These are phyloP conservation scores for Macrophya annulata DNA, from an alignment of 2,888 invertebrate species.

Conservation along the genomic window DNA sequence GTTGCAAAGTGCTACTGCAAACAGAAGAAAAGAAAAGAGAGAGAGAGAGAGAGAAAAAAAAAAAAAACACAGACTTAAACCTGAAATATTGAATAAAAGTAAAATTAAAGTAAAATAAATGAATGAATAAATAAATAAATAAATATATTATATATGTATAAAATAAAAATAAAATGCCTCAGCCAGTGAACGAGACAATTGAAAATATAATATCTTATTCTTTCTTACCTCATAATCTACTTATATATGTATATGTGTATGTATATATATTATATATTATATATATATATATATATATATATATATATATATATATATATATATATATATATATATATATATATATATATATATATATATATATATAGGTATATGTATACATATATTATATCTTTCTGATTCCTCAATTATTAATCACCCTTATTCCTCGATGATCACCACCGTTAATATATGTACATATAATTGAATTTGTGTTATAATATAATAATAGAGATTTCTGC, in stretches of 20 bases:
- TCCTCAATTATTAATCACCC: background rate
- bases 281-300: no score
- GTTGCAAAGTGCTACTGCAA: background rate
- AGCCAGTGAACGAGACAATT: slow-evolving; percentile 53
- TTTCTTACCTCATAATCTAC: background rate
- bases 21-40: slow-evolving; percentile 56
- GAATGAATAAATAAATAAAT: slow-evolving; percentile 60
- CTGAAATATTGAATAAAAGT: slow-evolving; percentile 42
- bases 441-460: background rate
- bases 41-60: slow-evolving; percentile 54
- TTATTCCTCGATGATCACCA: background rate
- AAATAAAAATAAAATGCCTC: slow-evolving; percentile 40
- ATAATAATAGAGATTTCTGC: background rate
- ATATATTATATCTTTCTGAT: background rate
- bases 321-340: background rate
- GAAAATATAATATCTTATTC: slow-evolving; percentile 19
- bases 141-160: slow-evolving; percentile 64
- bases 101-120: slow-evolving; percentile 61
- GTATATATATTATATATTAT: background rate
- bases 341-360: no score
- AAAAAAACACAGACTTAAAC: background rate
- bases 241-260: background rate
- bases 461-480: background rate
- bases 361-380: no score
- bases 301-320: no score